These are phyloP conservation scores for Ahaetulla prasina DNA, from an alignment of 2,113 vertebrate genomes.

Conservation along the genomic window DNA sequence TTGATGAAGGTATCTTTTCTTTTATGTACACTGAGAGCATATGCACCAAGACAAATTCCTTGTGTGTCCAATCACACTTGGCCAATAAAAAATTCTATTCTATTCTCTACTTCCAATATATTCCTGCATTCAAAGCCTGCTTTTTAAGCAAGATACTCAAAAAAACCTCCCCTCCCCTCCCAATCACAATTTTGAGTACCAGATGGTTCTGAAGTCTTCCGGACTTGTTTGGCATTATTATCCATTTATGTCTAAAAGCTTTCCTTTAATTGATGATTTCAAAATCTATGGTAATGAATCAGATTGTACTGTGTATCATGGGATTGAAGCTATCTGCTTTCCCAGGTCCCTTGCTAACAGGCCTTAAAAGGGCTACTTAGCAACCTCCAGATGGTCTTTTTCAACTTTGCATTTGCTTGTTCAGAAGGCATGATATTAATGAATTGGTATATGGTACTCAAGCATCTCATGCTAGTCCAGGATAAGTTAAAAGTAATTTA, in stretches of 20 bases:
- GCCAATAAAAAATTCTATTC: too few species aligned
- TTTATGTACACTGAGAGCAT: too few species aligned
- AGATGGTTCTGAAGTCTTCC: not conserved
- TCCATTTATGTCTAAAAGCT: not conserved
- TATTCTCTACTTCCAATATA: not conserved
- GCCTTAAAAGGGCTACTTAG: not conserved
- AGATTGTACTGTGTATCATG: not conserved
- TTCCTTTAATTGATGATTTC: not conserved
- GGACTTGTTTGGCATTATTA: not conserved
- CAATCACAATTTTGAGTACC: not conserved
- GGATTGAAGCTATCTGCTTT: too few species aligned
- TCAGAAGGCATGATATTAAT: not conserved
- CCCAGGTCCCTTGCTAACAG: not conserved
- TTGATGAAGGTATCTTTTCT: too few species aligned
- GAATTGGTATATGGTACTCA: not conserved
- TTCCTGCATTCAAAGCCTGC: not conserved
- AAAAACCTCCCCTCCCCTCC: too few species aligned
- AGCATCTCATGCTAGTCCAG: not conserved
- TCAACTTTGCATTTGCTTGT: not conserved
- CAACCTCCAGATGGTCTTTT: not conserved
- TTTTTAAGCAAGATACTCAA: not conserved
- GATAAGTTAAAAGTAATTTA: not conserved
- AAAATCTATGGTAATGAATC: not conserved
- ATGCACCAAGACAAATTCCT: too few species aligned
- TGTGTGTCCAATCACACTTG: too few species aligned